phyloP scores from a whole-genome alignment of 2,888 invertebrate species.

The Gastracanthus pulcherrimus region DNA sequence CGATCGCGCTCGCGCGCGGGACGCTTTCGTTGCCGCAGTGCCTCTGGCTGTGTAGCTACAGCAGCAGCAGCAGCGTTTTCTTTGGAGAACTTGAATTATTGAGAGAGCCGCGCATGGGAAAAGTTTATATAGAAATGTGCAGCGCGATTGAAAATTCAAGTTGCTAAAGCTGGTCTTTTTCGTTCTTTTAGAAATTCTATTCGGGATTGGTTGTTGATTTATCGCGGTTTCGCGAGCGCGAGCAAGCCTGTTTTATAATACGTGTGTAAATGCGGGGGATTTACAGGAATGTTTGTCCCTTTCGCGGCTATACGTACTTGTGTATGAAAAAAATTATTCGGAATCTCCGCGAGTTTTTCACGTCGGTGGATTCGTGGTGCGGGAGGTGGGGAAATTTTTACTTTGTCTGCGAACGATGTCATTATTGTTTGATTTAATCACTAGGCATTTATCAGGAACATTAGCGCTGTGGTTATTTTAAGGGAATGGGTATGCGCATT shows the following conservation, averaged over 20 bases:
- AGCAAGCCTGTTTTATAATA: background rate
- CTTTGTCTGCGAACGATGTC: background rate
- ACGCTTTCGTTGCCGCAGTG: background rate
- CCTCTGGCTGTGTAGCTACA: background rate
- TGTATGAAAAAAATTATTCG: constrained; percentile 11
- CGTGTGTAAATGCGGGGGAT: constrained; percentile 19
- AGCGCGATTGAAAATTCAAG: constrained; percentile 42
- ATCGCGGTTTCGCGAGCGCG: constrained; percentile 32
- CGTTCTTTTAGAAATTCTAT: constrained; percentile 24
- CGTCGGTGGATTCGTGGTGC: background rate
- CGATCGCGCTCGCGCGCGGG: constrained; percentile 41
- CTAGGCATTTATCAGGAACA: constrained; percentile 18
- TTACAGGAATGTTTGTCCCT: constrained; percentile 32
- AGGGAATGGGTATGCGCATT: background rate
- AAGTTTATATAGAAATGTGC: constrained; percentile 6
- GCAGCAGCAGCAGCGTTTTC: constrained; percentile 11
- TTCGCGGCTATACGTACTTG: background rate
- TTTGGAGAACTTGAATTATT: constrained; percentile 32
- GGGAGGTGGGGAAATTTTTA: background rate
- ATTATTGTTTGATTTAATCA: constrained; percentile 51
- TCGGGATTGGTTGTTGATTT: constrained; percentile 37
- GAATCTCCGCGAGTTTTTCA: constrained; percentile 18
- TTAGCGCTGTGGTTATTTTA: background rate
- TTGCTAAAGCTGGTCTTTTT: background rate
- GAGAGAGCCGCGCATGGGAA: constrained; percentile 40